These are phyloP conservation scores for Coregonus clupeaformis DNA, from an alignment of 2,113 vertebrate genomes.

Conservation along the genomic window DNA sequence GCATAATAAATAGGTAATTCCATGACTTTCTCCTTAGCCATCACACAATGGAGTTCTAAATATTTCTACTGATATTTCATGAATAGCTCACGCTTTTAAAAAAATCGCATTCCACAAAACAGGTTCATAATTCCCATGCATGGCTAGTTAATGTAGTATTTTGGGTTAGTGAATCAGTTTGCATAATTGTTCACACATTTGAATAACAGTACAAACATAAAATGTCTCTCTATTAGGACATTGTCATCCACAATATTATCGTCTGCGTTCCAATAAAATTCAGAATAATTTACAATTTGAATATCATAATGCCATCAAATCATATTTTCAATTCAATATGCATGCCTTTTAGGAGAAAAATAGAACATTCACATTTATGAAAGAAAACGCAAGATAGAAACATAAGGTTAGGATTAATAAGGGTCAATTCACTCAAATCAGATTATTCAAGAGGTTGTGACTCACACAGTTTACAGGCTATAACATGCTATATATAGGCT, in stretches of 20 bases:
- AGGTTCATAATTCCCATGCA: conserved; percentile 14
- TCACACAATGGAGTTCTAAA: conserved; percentile 28
- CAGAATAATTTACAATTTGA: conserved; percentile 27
- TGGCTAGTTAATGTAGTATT: conserved; percentile 29
- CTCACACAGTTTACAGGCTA: not conserved
- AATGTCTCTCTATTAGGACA: not conserved
- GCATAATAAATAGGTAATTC: conserved; percentile 55
- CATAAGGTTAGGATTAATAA: conserved; percentile 2
- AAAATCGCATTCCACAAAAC: conserved; percentile 7
- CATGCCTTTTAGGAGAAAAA: too few species aligned
- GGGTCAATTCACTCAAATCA: conserved; percentile 37
- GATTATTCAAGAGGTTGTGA: conserved; percentile 12
- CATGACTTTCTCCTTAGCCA: conserved; percentile 55
- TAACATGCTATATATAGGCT: not conserved
- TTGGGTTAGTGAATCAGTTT: conserved; percentile 1
- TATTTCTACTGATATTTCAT: conserved; percentile 41
- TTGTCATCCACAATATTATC: not conserved
- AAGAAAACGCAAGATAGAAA: not conserved
- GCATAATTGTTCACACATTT: not conserved
- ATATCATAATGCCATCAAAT: not conserved
- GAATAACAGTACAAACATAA: not conserved
- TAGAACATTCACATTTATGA: too few species aligned
- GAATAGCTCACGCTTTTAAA: conserved; percentile 8
- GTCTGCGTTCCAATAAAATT: conserved; percentile 27
- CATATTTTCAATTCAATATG: conserved; percentile 17